Base-by-base conservation (phyloP, 1,140 invertebrate species). In the Gryllus bimaculatus region DNA sequence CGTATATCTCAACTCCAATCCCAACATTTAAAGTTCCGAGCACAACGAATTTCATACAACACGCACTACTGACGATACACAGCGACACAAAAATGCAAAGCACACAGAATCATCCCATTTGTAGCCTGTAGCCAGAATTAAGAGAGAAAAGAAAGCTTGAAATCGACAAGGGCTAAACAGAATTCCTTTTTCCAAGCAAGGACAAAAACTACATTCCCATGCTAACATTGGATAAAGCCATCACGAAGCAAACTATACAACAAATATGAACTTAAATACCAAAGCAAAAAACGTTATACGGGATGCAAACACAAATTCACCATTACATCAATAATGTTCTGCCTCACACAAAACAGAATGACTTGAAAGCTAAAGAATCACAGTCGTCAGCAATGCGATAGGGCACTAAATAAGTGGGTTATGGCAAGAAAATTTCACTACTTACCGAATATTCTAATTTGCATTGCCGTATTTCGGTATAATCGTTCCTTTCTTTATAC, bases 371-470 rank as follows among this genome's bases (percentile, higher is more conserved):
- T 66, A 66, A 66, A 66, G 54, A 66, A 66, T 66, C 18, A 66
- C 54, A 66, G 18, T 66, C 54, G 2, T 66, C 54, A 13, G 54
- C 54, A 18, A 66, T 66, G 54, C 54, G 54, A 66, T 13, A 13
- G 54, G 54, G 54, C 7, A 66, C 54, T 66, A 66, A 18, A 7
- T 66, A 66, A 66, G 18, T 13, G 54, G 10, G 54, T 13, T 13
- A 66, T 66, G 54, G 54, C 10, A 66, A 66, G 18, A 66, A 66
- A 66, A 66, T 13, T 66, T 66, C 54, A 18, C 54, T 66, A 66
- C 54, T 66, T 66, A 66, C 54, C 54, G 54, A 66, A 66, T 66
- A 66, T 66, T 66, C 54, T 66, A 66, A 66, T 66, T 66, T 66
- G 54, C 54, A 66, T 66, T 66, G 54, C 54, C 54, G 54, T 66